Evolutionary conservation across 2,797 vertebrate species (phyloP).

Genomic region (Pogonophryne albipinna): DNA sequence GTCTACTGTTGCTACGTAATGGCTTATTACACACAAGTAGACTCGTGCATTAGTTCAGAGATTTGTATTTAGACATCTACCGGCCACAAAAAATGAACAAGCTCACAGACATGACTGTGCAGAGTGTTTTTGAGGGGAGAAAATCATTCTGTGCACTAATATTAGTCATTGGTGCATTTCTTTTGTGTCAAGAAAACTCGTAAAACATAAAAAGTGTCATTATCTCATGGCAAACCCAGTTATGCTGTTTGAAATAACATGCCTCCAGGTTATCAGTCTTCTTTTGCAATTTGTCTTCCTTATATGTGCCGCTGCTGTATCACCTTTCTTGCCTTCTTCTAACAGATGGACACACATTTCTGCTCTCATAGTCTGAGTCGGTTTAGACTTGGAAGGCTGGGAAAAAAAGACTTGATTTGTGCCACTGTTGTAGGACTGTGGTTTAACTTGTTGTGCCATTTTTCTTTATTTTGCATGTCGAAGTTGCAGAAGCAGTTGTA

Average conservation of each 20-base stretch:
- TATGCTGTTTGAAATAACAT: background rate
- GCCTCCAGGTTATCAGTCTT: conserved; percentile 13
- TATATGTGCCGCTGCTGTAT: conserved; percentile 13
- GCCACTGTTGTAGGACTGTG: too few relatives aligned
- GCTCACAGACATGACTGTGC: background rate
- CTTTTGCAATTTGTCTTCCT: conserved; percentile 13
- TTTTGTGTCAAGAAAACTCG: conserved; percentile 1
- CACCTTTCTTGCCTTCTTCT: background rate
- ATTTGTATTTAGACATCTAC: background rate
- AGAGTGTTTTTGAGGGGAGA: background rate
- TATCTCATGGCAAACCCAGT: background rate
- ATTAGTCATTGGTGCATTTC: background rate
- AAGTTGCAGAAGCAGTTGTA: too few relatives aligned
- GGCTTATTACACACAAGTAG: background rate
- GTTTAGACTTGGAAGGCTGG: background rate
- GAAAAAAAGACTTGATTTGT: conserved; percentile 13
- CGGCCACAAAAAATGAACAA: conserved; percentile 2
- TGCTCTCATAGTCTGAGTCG: background rate
- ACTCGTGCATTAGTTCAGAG: background rate
- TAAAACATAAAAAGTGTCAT: background rate
- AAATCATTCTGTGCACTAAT: too few relatives aligned
- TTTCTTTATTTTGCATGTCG: too few relatives aligned
- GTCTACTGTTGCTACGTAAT: background rate
- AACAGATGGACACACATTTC: background rate
- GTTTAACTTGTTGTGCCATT: too few relatives aligned